Evolutionary conservation across 1,140 invertebrate genomes (phyloP).

Genomic region (Drosophila dunni): DNA sequence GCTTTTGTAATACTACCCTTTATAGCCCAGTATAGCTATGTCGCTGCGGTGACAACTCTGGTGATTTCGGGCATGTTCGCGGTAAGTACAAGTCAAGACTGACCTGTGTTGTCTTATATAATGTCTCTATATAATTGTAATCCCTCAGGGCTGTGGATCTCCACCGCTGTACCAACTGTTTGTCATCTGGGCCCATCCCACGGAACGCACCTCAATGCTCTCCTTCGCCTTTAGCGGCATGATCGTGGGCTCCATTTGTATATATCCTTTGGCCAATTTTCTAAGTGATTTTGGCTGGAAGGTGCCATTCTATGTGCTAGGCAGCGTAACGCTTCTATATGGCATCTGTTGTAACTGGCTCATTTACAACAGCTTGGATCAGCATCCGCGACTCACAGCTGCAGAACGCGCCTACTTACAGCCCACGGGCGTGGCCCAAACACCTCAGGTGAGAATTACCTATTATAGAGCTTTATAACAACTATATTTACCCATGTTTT

Average conservation of each 20-base stretch:
- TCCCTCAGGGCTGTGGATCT: constrained; percentile 67
- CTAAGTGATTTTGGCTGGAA: constrained; percentile 67
- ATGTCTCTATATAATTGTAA: too few species aligned
- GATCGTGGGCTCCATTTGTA: constrained; percentile 60
- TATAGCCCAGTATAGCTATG: constrained; percentile 60
- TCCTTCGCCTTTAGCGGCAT: constrained; percentile 74
- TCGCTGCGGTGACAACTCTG: constrained; percentile 39
- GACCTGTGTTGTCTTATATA: too few species aligned
- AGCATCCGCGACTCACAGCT: constrained; percentile 66
- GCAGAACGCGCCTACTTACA: constrained; percentile 60
- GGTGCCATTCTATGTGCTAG: constrained; percentile 69
- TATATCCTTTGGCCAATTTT: constrained; percentile 68
- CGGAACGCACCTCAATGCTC: constrained; percentile 69
- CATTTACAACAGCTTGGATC: constrained; percentile 64
- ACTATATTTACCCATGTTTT: background rate
- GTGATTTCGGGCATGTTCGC: constrained; percentile 62
- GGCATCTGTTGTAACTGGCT: constrained; percentile 64
- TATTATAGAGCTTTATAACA: background rate
- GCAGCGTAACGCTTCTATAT: constrained; percentile 46
- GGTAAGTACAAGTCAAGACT: constrained; percentile 45
- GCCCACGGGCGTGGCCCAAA: constrained; percentile 9
- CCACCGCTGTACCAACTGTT: constrained; percentile 76
- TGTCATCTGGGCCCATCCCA: constrained; percentile 76
- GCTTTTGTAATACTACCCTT: constrained; percentile 61
- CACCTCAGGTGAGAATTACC: constrained; percentile 22